Base-by-base conservation (phyloP, 2,888 invertebrate genomes). In the Leptinotarsa tumamoca region DNA sequence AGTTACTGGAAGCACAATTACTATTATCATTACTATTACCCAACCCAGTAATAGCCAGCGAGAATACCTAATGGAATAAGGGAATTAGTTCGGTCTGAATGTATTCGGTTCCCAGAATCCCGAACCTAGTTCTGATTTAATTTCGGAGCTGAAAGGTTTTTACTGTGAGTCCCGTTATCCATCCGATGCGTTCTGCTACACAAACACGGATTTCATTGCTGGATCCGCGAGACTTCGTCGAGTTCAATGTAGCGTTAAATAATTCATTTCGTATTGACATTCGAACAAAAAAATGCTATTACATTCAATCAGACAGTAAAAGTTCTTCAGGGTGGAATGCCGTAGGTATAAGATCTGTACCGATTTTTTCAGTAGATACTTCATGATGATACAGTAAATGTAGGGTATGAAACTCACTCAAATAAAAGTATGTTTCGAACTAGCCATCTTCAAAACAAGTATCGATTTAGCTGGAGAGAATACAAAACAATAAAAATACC, bases 91-190 rank as follows among this genome's bases (percentile, higher is more conserved):
- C 13, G 33, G 27, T 33, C 63, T 63, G 63, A 63, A 63, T 63
- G 63, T 63, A 4, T 63, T 63, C 33, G n/a, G 63, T 73, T 17
- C 33, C 67, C 58, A 56, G 72, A 76, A 69, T 51, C 70, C 67
- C 56, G 18, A 61, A 51, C 69, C 67, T 72, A n/a, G 72, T 58
- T 23, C 72, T 75, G 75, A 76, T 72, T 76, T 76, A 72, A 76
- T 76, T 76, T 72, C 72, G 52, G 72, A 27, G 72, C 75, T 76
- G 70, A 76, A 76, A 76, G 72, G 72, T 72, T 76, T 76, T 76
- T 70, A 71, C 23, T 13, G 50, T 58, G 72, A 58, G 66, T 15
- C 56, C 56, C 56, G 49, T 49, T 54, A 66, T 70, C 49, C 68
- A n/a, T 56, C 72, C 51, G 51, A 76, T 72, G 72, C 69, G 71